phyloP scores from a whole-genome alignment of 1,140 invertebrate species.

The Palaemon carinicauda region DNA sequence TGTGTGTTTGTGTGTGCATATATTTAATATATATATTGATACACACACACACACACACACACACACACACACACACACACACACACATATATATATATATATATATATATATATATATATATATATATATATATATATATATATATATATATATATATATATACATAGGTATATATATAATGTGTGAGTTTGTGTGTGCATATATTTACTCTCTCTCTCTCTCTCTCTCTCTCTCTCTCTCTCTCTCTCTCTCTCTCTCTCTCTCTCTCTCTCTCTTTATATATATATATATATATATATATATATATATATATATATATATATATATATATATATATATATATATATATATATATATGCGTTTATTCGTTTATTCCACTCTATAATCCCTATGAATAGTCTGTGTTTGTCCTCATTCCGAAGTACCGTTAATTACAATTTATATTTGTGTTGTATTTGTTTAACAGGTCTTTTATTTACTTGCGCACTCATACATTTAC shows the following conservation, averaged over 20 bases:
- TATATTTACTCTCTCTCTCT: too few relatives aligned
- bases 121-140: not conserved
- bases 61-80: not conserved
- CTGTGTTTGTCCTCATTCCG: too few relatives aligned
- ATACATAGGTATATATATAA: not conserved
- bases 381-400: too few relatives aligned
- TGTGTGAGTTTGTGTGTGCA: too few relatives aligned
- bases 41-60: not conserved
- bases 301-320: not conserved
- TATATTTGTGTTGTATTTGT: too few relatives aligned
- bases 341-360: not conserved
- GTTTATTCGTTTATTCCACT: not conserved
- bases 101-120: not conserved
- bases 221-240: too few relatives aligned
- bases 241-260: too few relatives aligned
- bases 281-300: not conserved
- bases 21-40: not conserved
- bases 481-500: too few relatives aligned
- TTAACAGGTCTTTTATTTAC: too few relatives aligned
- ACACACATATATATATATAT: not conserved
- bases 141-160: not conserved
- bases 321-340: not conserved
- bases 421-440: too few relatives aligned
- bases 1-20: not conserved
- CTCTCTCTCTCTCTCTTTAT: too few relatives aligned